A percentile compares a stretch with the other conserved stretches of the same genome.
phyloP scores from a whole-genome alignment of 2,888 invertebrate genomes.

The Erynnis tages region DNA sequence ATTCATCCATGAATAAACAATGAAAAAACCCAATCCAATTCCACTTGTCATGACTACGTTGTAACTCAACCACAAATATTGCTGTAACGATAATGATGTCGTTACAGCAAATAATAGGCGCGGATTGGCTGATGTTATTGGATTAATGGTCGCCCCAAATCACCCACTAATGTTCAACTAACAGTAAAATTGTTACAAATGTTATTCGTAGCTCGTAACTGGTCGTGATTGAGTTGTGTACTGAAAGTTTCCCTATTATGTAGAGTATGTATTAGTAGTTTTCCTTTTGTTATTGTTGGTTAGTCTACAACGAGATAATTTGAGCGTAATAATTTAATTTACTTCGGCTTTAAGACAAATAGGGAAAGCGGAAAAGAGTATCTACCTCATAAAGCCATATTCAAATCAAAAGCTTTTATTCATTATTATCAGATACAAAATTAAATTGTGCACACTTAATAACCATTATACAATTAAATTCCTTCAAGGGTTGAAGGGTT shows the following conservation, averaged over 20 bases:
- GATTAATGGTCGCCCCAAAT: slow-evolving; percentile 67
- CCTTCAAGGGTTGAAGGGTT: no score
- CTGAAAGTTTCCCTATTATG: not conserved
- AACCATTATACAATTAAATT: no score
- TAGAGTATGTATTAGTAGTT: not conserved
- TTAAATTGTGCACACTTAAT: no score
- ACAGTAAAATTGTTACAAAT: slow-evolving; percentile 45
- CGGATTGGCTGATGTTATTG: slow-evolving; percentile 46
- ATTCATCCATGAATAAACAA: slow-evolving; percentile 28
- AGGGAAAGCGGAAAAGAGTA: no score
- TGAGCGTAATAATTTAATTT: no score
- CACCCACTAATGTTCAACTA: slow-evolving; percentile 48
- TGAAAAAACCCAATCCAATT: slow-evolving; percentile 55
- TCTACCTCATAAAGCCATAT: no score
- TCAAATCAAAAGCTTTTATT: no score
- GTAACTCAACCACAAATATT: slow-evolving; percentile 39
- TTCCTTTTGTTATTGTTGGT: no score
- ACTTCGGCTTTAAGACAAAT: no score
- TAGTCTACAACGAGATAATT: no score
- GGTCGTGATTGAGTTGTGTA: slow-evolving; percentile 10
- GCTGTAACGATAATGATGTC: slow-evolving; percentile 33
- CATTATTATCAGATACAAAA: no score
- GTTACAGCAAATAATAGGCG: slow-evolving; percentile 30
- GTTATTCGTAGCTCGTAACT: slow-evolving; percentile 23
- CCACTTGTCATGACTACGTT: slow-evolving; percentile 39